These are phyloP conservation scores for Aurelia aurita DNA, from an alignment of 30 jellyfish, hydroid and myxozoan species.

Conservation along the genomic window DNA sequence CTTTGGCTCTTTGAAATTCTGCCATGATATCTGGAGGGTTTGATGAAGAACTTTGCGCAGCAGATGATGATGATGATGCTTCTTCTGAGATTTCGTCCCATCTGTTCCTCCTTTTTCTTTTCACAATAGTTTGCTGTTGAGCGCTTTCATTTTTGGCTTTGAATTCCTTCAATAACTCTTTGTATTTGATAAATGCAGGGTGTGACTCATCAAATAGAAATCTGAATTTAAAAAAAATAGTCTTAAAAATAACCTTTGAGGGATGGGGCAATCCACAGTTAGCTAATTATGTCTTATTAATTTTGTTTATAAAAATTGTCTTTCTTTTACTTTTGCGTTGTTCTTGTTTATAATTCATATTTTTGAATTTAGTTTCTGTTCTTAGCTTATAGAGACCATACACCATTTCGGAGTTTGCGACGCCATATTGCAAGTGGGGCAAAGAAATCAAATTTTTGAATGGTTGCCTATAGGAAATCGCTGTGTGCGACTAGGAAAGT, in stretches of 20 bases:
- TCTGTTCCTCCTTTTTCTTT: conserved; percentile 61
- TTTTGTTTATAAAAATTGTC: no score
- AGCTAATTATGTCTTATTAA: no score
- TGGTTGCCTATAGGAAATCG: no score
- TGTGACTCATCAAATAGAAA: conserved; percentile 79
- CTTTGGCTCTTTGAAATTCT: conserved; percentile 93
- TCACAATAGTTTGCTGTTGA: not conserved
- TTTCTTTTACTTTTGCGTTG: no score
- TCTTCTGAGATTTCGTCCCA: conserved; percentile 55
- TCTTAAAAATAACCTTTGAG: not conserved
- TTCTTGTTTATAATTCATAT: no score
- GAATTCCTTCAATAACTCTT: conserved; percentile 7
- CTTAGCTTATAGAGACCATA: no score
- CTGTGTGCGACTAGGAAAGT: no score
- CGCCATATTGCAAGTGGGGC: no score
- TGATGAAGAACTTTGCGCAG: conserved; percentile 40
- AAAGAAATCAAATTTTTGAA: no score
- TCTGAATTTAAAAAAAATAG: conserved; percentile 18
- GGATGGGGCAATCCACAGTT: no score
- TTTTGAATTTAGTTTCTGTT: no score
- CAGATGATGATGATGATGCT: conserved; percentile 52
- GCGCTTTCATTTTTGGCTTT: conserved; percentile 3
- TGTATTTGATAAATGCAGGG: conserved; percentile 58
- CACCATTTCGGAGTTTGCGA: no score
- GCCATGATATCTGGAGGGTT: conserved; percentile 63